Evolutionary conservation across 2,113 vertebrate species (phyloP), one percentile per base, ranked within the genome.

Genomic region (Panthera leo): DNA sequence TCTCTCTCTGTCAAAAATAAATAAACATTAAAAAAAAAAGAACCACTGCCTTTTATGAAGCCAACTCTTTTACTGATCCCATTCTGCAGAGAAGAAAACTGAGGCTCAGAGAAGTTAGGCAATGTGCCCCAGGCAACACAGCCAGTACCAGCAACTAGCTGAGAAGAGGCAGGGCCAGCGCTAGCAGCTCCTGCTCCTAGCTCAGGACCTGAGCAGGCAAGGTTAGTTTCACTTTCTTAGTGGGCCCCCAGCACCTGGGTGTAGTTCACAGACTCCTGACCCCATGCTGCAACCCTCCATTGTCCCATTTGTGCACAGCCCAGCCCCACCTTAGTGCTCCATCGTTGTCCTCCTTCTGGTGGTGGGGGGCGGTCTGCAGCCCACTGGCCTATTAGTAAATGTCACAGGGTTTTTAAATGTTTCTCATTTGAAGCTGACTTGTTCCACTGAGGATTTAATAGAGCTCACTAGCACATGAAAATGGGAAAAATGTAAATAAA

Each of bases 261-360:
- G 15, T 1, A 2, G 6, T 25, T 39, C 13, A 13, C 70, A 25
- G 67, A 39, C 14, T 48, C 39, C 80, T 45, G 31, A 19, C 9
- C 6, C 21, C 4, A 10, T 4, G 2, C 2, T 36, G 4, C 5
- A 1, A 48, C 15, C 39, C 2, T 7, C 14, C 51, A 39, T 61
- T 2, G 15, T 39, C 55, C 31, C 39, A 23, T 19, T 39, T 23
- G 34, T 42, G 19, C 18, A 7, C 78, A 58, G 48, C 63, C n/a
- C n/a, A 39, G 61, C 23, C 31, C 21, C 61, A 13, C n/a, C 65
- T 84, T 23, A 16, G 5, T 45, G 53, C 39, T 27, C 9, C 5
- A 13, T 7, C 5, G 5, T 5, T 55, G 27, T 10, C 18, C 36
- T 36, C 25, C 86, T 42, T 42, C 29, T 23, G 16, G 27, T 31